These are phyloP conservation scores for Manis pentadactyla DNA, from an alignment of 2,797 vertebrate species.

Conservation along the genomic window DNA sequence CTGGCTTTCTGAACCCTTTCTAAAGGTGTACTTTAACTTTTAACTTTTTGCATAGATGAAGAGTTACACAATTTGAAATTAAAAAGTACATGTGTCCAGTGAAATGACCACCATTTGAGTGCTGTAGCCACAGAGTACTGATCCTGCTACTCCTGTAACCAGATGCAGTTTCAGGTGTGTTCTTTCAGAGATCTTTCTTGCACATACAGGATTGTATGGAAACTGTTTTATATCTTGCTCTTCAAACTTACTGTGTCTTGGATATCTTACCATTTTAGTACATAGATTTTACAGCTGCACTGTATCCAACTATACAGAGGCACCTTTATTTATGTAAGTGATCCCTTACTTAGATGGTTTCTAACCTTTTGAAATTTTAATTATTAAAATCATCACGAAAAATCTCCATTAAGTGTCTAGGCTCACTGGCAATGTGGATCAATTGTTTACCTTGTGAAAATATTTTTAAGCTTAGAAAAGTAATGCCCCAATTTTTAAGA, in stretches of 20 bases:
- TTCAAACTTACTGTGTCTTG: background rate
- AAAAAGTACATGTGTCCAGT: background rate
- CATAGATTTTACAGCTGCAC: background rate
- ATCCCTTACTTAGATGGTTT: background rate
- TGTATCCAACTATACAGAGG: background rate
- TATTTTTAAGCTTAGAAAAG: background rate
- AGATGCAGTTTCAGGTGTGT: background rate
- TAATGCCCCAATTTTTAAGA: background rate
- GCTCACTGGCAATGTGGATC: background rate
- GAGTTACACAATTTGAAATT: background rate
- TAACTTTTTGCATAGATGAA: background rate
- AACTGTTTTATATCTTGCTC: background rate
- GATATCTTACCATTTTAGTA: background rate
- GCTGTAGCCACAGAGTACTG: background rate
- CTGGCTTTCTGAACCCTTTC: background rate
- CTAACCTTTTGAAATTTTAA: conserved; percentile 30
- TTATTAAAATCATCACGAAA: conserved; percentile 10
- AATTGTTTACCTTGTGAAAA: background rate
- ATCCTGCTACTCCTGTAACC: background rate
- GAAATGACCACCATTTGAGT: background rate
- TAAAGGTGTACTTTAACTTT: background rate
- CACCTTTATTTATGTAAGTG: background rate
- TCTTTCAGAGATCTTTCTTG: background rate
- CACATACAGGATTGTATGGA: background rate
- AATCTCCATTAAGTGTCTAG: background rate